Evolutionary conservation across 53 echinoderm and acorn worm genomes (phyloP), one percentile per base, ranked within the genome.

Genomic region (Mesocentrotus franciscanus): DNA sequence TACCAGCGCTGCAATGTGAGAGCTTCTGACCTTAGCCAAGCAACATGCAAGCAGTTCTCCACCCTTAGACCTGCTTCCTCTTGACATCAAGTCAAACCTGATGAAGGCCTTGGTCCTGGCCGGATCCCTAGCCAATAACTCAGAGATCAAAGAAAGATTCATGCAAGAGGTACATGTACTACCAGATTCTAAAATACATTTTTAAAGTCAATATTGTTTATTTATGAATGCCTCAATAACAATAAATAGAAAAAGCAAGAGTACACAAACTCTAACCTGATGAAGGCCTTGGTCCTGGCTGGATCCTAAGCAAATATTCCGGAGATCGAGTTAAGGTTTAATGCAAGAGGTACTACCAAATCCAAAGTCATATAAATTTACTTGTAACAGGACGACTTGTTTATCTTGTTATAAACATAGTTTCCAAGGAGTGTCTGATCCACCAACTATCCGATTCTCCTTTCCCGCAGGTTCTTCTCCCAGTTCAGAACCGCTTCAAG

Each of bases 41-140:
- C 97, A 96, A 32, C 99, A 98, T 85, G 95, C 98, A 29, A 85
- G 94, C 39, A 96, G 97, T 62, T 92, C 95, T 13, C 97, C 98
- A 4, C 98, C 98, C 26, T 85, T 99, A 30, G 98, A 99, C 93
- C 90, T 97, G 16, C 94, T 99, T 22, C 96, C 99, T 57, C 78
- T 95, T 32, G 99, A 99, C 60, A 97, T 98, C 83, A 96, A 98
- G 84, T 96, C 96, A 33, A 96, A 95, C 78, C 95, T 99, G 84
- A 99, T 99, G 99, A 98, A 98, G 83, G 98, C 98, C 4, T 60
- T 99, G 92, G 99, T 99, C 64, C 95, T 99, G 93, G 99, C 98
- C 4, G 99, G 99, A 7, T 98, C 97, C 61, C 95, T 97, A 32
- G 97, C 97, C 14, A 89, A 96, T 9, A 95, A 95, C 18, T 90